phyloP scores from a whole-genome alignment of 2,113 vertebrate species.

The Sander vitreus region DNA sequence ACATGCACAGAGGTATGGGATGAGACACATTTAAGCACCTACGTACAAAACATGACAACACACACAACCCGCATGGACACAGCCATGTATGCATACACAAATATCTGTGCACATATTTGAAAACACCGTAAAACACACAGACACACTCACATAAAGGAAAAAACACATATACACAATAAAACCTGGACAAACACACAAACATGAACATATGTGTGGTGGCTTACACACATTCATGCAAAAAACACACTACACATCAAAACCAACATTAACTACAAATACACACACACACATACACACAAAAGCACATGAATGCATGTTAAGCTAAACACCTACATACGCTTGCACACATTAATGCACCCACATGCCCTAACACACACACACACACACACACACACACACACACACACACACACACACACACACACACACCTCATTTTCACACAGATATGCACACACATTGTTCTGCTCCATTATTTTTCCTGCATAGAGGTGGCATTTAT shows the following conservation, averaged over 20 bases:
- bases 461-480: slow-evolving; percentile 50
- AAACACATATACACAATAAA: not conserved
- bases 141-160: not conserved
- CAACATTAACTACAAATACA: not conserved
- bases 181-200: not conserved
- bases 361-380: not conserved
- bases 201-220: not conserved
- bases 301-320: not conserved
- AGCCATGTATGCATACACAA: not conserved
- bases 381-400: slow-evolving; percentile 13
- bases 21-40: too few species aligned
- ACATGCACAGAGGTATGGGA: not conserved
- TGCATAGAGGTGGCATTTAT: slow-evolving; percentile 42
- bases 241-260: not conserved
- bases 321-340: not conserved
- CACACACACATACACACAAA: not conserved
- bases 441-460: slow-evolving; percentile 31
- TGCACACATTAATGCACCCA: not conserved
- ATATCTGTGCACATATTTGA: not conserved
- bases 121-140: not conserved
- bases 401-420: slow-evolving; percentile 11
- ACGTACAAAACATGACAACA: too few species aligned
- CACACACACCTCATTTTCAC: slow-evolving; percentile 1
- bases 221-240: not conserved
- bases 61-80: not conserved